Base-by-base conservation (phyloP, 2,888 invertebrate genomes). In the Tortrix viridana region DNA sequence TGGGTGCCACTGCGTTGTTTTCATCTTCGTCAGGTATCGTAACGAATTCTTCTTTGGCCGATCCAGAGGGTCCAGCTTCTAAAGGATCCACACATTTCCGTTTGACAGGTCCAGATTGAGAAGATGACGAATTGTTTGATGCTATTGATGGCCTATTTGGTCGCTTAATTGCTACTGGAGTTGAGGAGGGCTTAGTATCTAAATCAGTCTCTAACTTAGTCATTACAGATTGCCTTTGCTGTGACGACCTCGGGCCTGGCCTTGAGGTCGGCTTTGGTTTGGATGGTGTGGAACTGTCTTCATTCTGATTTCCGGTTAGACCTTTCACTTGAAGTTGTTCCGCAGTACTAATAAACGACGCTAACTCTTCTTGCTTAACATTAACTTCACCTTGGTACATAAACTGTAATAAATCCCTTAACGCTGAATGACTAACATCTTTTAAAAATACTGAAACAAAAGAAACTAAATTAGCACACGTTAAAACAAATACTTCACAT, bases 301-400 rank as follows among this genome's bases (percentile, higher is more conserved):
- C 92, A 86, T 91, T 92, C 77, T 93, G 94, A 93, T 94, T 92
- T 85, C 94, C 92, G 89, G 95, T 95, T 82, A 95, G 86, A 87
- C 95, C 95, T 92, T 95, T 95, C 69, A 95, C 94, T 93, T 95
- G 95, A 82, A 95, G 91, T 77, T 94, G 94, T 91, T 95, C 95
- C 82, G 95, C 95, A 80, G 95, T 95, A 89, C 94, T 95, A 82
- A 95, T 94, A 90, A 95, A 95, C 75, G 94, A 94, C 75, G 95
- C 94, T 86, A 95, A 93, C 69, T 95, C 95, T 86, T 95, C 95
- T 88, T 95, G 95, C 85, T 94, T 94, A 77, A 95, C 95, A 92
- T 95, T 95, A 77, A 95, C 95, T 88, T 95, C 95, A 69, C 95
- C 95, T 85, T 94, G 94, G 79, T 95, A 95, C 95, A 95, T 95